Evolutionary conservation across 2,113 vertebrate genomes (phyloP), one percentile per base, ranked within the genome.

Genomic region (Willisornis vidua): DNA sequence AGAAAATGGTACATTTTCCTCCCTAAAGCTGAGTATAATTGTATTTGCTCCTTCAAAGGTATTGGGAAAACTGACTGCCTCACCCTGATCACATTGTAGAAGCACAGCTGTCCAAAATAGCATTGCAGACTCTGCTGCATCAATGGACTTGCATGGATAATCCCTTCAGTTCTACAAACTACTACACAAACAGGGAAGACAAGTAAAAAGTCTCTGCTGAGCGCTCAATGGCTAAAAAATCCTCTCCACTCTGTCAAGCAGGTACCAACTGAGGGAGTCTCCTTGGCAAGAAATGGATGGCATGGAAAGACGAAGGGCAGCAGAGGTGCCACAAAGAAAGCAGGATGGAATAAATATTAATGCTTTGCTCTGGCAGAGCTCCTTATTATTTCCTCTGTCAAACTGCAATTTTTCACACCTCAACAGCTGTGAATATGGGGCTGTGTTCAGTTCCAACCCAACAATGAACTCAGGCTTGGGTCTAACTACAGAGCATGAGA

Each of bases 401-500:
- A 37, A 67, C 48, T 48, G 51, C 77, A 81, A 14, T 45, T 90
- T 82, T 82, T 82, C 73, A 82, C 84, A 95, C 52, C 87, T 88
- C 80, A 75, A 4, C 43, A 63, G 49, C 33, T 83, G 61, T 52
- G 76, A 66, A 52, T 33, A 35, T 13, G 43, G 37, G 72, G 25
- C 76, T 59, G 71, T 6, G 49, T 3, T 68, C 57, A 73, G 37
- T 35, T 51, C 55, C 79, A 92, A 3, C 35, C 55, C 86, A 92
- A 65, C 54, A 85, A 52, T 3, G n/a, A 75, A 52, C 46, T 77
- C 43, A 14, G 46, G 12, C 74, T 54, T 23, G 52, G 45, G n/a
- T 76, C 67, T 92, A 59, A 84, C 5, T 80, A 29, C 24, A 59
- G 51, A 62, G 46, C 37, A 9, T 3, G 16, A 66, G 43, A 46